Base-by-base conservation (phyloP, 2,113 vertebrate genomes). In the Dryoscopus gambensis region DNA sequence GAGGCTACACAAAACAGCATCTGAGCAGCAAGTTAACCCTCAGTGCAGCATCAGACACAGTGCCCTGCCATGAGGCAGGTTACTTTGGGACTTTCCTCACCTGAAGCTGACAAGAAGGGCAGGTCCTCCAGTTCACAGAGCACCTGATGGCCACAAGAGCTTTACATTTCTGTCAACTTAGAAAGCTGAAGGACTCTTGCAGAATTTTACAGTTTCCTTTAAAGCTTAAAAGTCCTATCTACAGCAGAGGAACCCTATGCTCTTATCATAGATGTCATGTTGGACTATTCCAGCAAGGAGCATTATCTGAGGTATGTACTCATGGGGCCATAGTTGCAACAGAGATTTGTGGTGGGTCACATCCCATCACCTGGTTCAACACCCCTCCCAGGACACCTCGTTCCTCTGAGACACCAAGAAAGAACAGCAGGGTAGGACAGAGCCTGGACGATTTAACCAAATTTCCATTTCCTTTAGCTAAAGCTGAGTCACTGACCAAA, bases 61-160 rank as follows among this genome's bases (percentile, higher is more conserved):
- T 2, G 3, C 39, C 17, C 18, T 73, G 46, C 39, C 47, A 35
- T 0, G 0, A 62, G 46, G 27, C 46, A 83, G 35, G n/a, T n/a
- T 49, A 2, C 28, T 74, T 68, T 27, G 33, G 31, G 49, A 63
- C 28, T 30, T 52, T 35, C n/a, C 31, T 52, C 19, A 47, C 25
- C 33, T 35, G 18, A 59, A 83, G 63, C 13, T 77, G 39, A 63
- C n/a, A 5, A 69, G 53, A 76, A 86, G 20, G 27, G 33, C 52
- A 82, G 19, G 23, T 75, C 73, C 49, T 82, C 28, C 80, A 65
- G 17, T 40, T 47, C 46, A 33, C 18, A 9, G 35, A 60, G 27
- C 16, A 70, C 11, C 0, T 9, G 6, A 23, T 8, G 6, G 33
- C 40, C 15, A 23, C 44, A 33, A 83, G 25, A 59, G 5, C 13